phyloP scores from a whole-genome alignment of 2,888 invertebrate species.

The Harmothoe impar region DNA sequence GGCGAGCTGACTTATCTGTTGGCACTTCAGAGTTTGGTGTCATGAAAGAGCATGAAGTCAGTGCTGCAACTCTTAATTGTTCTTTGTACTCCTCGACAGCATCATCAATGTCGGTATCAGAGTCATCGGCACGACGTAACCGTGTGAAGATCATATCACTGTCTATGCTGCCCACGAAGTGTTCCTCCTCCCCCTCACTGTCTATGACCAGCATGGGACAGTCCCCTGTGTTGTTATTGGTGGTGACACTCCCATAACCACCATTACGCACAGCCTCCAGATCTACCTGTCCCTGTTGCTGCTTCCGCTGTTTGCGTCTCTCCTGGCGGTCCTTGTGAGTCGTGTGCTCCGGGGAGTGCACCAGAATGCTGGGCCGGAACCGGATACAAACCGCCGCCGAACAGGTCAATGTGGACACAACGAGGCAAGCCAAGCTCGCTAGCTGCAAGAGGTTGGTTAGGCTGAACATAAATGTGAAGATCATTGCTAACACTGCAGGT shows the following conservation, averaged over 20 bases:
- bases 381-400: slow-evolving; percentile 25
- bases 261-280: background rate
- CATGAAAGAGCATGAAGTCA: slow-evolving; percentile 51
- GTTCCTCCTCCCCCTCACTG: slow-evolving; percentile 44
- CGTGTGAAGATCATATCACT: background rate
- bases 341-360: slow-evolving; percentile 39
- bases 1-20: slow-evolving; percentile 27
- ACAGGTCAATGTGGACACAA: background rate
- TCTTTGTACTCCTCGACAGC: slow-evolving; percentile 64
- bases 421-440: background rate
- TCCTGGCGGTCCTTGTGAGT: slow-evolving; percentile 20
- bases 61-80: slow-evolving; percentile 30
- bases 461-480: slow-evolving; percentile 27
- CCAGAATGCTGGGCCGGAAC: slow-evolving; percentile 40
- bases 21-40: background rate
- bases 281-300: background rate
- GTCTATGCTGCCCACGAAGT: background rate
- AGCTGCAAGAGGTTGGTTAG: slow-evolving; percentile 31
- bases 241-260: slow-evolving; percentile 39
- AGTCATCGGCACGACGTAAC: background rate
- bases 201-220: slow-evolving; percentile 38
- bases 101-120: slow-evolving; percentile 63
- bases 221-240: slow-evolving; percentile 29
- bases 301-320: slow-evolving; percentile 9
- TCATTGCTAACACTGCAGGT: background rate